Evolutionary conservation across 2,113 vertebrate species (phyloP), one percentile per base, ranked within the genome.

Genomic region (Heterotis niloticus): DNA sequence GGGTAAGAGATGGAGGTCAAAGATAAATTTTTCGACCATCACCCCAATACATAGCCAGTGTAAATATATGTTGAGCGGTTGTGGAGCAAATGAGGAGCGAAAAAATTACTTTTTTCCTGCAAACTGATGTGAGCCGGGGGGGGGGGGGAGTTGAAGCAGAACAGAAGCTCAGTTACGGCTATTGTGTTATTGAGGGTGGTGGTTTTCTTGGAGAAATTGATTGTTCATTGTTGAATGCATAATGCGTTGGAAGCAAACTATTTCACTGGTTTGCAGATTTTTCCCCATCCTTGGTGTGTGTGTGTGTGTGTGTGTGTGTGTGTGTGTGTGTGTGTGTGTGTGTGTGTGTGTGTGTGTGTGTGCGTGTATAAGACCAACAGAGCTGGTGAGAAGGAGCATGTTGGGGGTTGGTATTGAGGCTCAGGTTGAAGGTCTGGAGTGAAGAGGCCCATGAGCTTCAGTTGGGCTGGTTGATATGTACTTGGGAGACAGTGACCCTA

Each of bases 271-370:
- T 12, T 7, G 34, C 28, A 62, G 26, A 62, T 64, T 75, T 60
- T 64, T 64, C 20, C 17, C 4, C 13, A 17, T 44, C 62, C 16
- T 60, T 26, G 4, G 23, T 62, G 59, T 62, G 26, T 44, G 28
- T 62, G 1, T 24, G 64, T 34, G 59, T 28, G 28, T 62, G 1
- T 24, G 64, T 34, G 59, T 28, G 9, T 79, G 52, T 52, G 34
- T 54, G 20, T 9, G 13, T 64, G 28, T 44, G n/a, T 14, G 10
- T 28, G 11, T 69, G 29, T 51, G 20, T 23, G 20, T 29, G 13
- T 75, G 16, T 34, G 24, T 60, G 57, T 29, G 57, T 75, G 56
- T 75, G n/a, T 57, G 70, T 52, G 74, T 28, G 17, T 34, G 57
- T 62, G 18, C 10, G 18, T 20, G 16, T 29, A 11, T 71, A 12